Evolutionary conservation across 2,888 invertebrate species (phyloP).

Genomic region (Drosophila anceps): DNA sequence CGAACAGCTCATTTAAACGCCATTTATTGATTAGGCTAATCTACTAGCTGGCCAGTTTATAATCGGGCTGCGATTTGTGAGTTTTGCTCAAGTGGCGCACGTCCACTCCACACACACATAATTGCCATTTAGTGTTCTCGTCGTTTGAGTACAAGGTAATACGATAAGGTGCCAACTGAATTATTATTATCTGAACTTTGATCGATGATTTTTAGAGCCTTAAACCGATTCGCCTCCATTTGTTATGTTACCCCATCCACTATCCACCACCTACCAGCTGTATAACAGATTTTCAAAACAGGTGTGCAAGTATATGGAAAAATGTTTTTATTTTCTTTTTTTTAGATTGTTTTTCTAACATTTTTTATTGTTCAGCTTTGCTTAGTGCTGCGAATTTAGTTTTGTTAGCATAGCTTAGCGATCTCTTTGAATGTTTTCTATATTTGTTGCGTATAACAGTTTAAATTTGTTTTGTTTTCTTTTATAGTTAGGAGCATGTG

Average conservation of each 20-base stretch:
- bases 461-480: constrained; percentile 19
- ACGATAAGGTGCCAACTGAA: constrained; percentile 39
- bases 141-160: constrained; percentile 56
- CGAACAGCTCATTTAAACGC: constrained; percentile 36
- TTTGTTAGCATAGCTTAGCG: constrained; percentile 33
- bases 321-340: constrained; percentile 44
- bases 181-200: constrained; percentile 52
- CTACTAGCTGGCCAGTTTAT: constrained; percentile 24
- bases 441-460: constrained; percentile 68
- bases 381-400: constrained; percentile 27
- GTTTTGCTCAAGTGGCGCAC: constrained; percentile 37
- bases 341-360: constrained; percentile 48
- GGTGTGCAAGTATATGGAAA: constrained; percentile 51
- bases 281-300: constrained; percentile 18
- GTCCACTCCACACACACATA: constrained; percentile 19
- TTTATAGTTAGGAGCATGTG: constrained; percentile 18
- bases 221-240: neutral
- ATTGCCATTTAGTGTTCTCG: constrained; percentile 13
- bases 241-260: neutral
- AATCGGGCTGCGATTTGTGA: constrained; percentile 29
- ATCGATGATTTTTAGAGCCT: constrained; percentile 66
- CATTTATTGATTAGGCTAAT: constrained; percentile 57
- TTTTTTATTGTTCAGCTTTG: constrained; percentile 73
- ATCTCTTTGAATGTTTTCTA: constrained; percentile 4
- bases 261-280: constrained; percentile 16